Conservation (phyloP, 37 sponge, comb jelly and placozoan genomes). For the Mnemiopsis leidyi region DNA sequence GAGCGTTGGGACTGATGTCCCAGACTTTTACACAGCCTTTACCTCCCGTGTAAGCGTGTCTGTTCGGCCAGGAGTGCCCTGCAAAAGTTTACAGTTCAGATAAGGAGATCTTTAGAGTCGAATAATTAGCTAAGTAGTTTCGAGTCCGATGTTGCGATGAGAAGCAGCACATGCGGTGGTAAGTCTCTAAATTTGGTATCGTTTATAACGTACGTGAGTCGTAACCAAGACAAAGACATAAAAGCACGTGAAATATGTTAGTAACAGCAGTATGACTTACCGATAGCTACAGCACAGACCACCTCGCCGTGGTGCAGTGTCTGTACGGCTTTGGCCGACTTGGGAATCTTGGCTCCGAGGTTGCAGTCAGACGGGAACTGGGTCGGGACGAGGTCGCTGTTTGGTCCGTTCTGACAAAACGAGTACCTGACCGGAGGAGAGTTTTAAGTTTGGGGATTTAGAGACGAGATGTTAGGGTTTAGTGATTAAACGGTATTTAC, state of each 20-base stretch:
- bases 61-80: conserved; percentile 8
- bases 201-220: too few relatives aligned
- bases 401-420: not conserved
- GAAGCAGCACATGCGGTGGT: too few relatives aligned
- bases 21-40: conserved; percentile 96
- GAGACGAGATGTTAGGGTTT: too few relatives aligned
- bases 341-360: conserved; percentile 46
- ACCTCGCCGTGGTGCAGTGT: conserved; percentile 82
- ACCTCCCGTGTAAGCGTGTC: conserved; percentile 89
- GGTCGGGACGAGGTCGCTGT: not conserved
- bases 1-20: conserved; percentile 72
- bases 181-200: too few relatives aligned
- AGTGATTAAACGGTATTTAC: too few relatives aligned
- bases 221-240: not conserved
- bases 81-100: not conserved
- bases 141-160: too few relatives aligned
- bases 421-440: not conserved
- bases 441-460: too few relatives aligned
- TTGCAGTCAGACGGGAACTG: conserved; percentile 62
- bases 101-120: too few relatives aligned
- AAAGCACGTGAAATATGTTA: too few relatives aligned
- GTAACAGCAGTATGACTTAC: conserved; percentile 26
- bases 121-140: too few relatives aligned
- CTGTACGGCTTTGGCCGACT: not conserved
- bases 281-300: conserved; percentile 89